Base-by-base conservation (phyloP, 2,888 invertebrate genomes). In the Camptogramma bilineatum region DNA sequence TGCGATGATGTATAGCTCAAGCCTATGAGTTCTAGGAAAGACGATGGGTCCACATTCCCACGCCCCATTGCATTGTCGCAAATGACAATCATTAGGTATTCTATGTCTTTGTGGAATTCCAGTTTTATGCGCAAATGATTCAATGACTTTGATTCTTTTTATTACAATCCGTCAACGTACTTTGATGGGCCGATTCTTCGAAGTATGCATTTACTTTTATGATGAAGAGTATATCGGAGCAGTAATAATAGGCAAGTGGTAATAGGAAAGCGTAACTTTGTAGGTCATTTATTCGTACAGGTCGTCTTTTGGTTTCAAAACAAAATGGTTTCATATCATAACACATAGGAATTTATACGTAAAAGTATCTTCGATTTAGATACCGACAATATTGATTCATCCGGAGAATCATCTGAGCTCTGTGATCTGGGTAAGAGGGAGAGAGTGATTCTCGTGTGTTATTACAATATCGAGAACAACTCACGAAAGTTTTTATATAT, bases 41-140 rank as follows among this genome's bases (percentile, higher is more conserved):
- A n/a, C 5, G 4, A 56, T 46, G 63, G 46, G 59, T 69, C 64
- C 42, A 59, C 51, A 58, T 71, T 72, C 72, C 69, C 72, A 73
- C 71, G 71, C 56, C 53, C 52, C 69, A 66, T 66, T 70, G 68
- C 68, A 67, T 69, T 70, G 69, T 66, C 21, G 65, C 57, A 62
- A 60, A 69, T 70, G 66, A 68, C 67, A 72, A 68, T 67, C 66
- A 66, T 69, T 66, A 60, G 47, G 48, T 60, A 69, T 66, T 66
- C 62, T 62, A 62, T 68, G 48, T 64, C 48, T 66, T 68, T 63
- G 34, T 51, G 58, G 66, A 66, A 68, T 70, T 69, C 53, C 58
- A 62, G 54, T 63, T 51, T 59, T 50, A 66, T 65, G 63, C 61
- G 64, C 53, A 56, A 62, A 63, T 57, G 44, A 61, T 46, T 60